Conservation (phyloP, 2,888 invertebrate species). For the Hemaris fuciformis region DNA sequence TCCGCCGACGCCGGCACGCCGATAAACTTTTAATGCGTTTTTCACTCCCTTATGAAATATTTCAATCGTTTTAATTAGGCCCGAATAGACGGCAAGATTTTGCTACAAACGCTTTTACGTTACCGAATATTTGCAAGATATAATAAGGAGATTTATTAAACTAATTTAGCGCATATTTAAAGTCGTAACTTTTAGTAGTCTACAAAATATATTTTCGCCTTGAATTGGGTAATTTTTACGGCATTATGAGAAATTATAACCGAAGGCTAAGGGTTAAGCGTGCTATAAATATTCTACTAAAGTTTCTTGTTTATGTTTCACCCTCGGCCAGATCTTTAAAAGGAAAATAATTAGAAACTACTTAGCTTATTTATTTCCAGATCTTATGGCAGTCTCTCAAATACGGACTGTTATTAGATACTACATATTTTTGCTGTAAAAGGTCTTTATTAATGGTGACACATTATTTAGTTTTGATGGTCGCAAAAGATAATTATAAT, state of each 20-base stretch:
- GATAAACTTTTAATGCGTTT: conserved; percentile 72
- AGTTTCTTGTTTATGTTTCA: conserved; percentile 4
- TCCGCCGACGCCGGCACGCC: conserved; percentile 30
- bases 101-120: conserved; percentile 39
- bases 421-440: neutral
- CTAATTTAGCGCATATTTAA: conserved; percentile 34
- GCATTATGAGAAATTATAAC: conserved; percentile 13
- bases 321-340: neutral
- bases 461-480: no score
- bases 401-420: conserved; percentile 15
- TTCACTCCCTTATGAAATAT: conserved; percentile 67
- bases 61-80: conserved; percentile 62
- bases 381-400: conserved; percentile 16
- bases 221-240: conserved; percentile 15
- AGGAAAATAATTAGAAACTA: neutral
- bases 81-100: conserved; percentile 50
- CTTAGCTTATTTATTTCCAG: neutral
- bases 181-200: conserved; percentile 29
- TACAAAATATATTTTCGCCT: conserved; percentile 19
- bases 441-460: no score
- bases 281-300: conserved; percentile 3
- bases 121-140: conserved; percentile 37
- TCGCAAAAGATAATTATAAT: no score
- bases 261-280: conserved; percentile 10
- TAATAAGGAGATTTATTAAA: conserved; percentile 43